Evolutionary conservation across 2,113 vertebrate species (phyloP), one percentile per base, ranked within the genome.

Genomic region (Percopsis transmontana): DNA sequence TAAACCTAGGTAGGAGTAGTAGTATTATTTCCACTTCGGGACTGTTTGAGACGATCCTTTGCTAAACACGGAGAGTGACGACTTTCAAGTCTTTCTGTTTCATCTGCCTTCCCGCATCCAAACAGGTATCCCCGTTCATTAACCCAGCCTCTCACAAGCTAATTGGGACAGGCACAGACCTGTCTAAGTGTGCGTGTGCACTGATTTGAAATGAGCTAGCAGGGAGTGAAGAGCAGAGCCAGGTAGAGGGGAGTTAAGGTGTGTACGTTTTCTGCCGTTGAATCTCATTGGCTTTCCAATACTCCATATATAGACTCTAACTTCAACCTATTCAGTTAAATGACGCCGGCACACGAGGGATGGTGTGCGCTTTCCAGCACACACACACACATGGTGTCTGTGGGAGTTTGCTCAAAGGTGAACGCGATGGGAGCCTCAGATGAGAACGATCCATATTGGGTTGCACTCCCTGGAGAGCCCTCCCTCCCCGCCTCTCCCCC

Each of bases 51-150:
- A 33, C 3, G 1, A 6, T 7, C 8, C 27, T 10, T 53, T 23
- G 62, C 42, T 65, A 67, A 41, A 50, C 54, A 60, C 62, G 0
- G 3, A 53, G 20, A 58, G 40, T 20, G 68, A 42, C 48, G 62
- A 52, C 55, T 58, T 67, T 56, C 24, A 15, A 45, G 51, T 18
- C 24, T 18, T 0, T 27, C 41, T 18, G 39, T 58, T 57, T 10
- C 27, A 57, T 16, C 64, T 21, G 50, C 23, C 23, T 68, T 70
- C 64, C 41, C 58, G 58, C 54, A 65, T 51, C 48, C 61, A 15
- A 18, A 42, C 16, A 84, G 69, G 27, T 68, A 50, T 72, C 15
- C 68, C 63, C 55, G 71, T 66, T 85, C 68, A 77, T 77, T 67
- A 66, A 72, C 58, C 50, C 52, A 62, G 53, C 45, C 19, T 5